These are phyloP conservation scores for Rhinoptilus africanus DNA, from an alignment of 2,113 vertebrate genomes.

Conservation along the genomic window DNA sequence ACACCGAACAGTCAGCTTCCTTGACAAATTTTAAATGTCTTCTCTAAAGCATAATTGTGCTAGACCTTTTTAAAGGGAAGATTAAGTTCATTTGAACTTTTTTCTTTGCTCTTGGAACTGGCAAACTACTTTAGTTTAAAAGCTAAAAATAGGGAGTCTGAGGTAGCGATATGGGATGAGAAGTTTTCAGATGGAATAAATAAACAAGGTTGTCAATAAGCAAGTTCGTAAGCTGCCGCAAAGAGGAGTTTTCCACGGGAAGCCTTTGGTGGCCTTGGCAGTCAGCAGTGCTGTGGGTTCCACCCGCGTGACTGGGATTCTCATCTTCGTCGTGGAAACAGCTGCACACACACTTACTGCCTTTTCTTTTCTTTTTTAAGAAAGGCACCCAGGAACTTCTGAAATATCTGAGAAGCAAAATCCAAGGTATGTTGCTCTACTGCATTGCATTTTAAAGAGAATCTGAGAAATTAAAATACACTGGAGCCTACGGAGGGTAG, in stretches of 20 bases:
- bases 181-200: neutral
- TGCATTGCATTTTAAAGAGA: neutral
- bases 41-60: neutral
- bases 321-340: neutral
- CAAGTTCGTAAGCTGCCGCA: neutral
- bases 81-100: neutral
- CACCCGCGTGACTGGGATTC: neutral
- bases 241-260: neutral
- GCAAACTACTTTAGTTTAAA: neutral
- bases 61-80: neutral
- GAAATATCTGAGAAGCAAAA: slow-evolving; percentile 88
- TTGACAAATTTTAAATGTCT: neutral
- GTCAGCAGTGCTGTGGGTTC: neutral
- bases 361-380: slow-evolving; percentile 63
- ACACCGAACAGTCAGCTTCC: neutral
- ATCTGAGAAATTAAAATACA: neutral
- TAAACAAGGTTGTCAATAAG: neutral
- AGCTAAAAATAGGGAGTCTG: neutral
- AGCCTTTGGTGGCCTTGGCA: neutral
- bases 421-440: slow-evolving; percentile 80
- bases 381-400: slow-evolving; percentile 94
- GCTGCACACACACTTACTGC: neutral
- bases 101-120: neutral
- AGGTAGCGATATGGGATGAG: neutral
- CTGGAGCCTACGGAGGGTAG: fast-evolving